phyloP scores from a whole-genome alignment of 1,140 invertebrate species.

The Formica exsecta region DNA sequence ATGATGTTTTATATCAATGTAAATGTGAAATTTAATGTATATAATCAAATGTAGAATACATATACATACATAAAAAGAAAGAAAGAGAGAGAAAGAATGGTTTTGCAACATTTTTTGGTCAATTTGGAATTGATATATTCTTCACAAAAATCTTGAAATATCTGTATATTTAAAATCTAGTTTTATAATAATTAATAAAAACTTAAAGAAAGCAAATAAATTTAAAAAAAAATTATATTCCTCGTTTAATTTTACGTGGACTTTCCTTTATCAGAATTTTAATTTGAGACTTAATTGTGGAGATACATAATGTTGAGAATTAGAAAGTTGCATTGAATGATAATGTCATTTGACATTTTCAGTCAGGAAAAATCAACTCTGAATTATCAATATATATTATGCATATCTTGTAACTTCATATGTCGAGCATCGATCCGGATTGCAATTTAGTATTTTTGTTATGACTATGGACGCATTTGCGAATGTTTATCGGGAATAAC shows the following conservation, averaged over 20 bases:
- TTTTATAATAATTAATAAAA: slow-evolving; percentile 11
- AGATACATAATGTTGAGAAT: slow-evolving; percentile 4
- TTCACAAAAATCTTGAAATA: not conserved
- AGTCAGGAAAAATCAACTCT: not conserved
- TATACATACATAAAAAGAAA: not conserved
- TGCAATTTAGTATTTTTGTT: not conserved
- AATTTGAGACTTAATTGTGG: slow-evolving; percentile 2
- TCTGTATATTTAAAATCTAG: not conserved
- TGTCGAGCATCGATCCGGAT: not conserved
- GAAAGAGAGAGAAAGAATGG: not conserved
- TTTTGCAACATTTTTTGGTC: not conserved
- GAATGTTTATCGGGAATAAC: slow-evolving; percentile 12
- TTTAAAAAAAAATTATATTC: not conserved
- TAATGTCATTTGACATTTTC: not conserved
- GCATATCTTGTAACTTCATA: not conserved
- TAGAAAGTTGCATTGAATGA: slow-evolving; percentile 27
- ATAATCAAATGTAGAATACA: not conserved
- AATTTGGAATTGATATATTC: not conserved
- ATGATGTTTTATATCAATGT: not conserved
- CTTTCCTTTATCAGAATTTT: not conserved
- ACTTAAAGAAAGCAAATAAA: not conserved
- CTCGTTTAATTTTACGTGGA: not conserved
- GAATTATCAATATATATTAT: not conserved
- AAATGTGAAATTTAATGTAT: not conserved
- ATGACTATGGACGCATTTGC: not conserved